Evolutionary conservation across 2,888 invertebrate genomes (phyloP), one percentile per base, ranked within the genome.

Genomic region (Mesorhabditis sp.): DNA sequence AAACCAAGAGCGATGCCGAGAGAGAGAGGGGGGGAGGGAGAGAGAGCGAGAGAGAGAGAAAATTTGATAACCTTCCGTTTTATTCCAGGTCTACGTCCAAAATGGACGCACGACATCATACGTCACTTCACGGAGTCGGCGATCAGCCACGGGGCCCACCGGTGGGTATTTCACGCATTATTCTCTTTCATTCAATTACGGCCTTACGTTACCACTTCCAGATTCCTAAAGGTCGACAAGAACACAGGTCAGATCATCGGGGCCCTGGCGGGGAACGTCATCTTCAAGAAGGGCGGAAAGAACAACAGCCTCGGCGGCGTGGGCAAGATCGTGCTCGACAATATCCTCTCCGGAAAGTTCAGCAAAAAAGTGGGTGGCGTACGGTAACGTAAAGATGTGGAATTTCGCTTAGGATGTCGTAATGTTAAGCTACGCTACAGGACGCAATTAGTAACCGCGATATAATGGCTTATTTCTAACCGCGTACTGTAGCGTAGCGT

Each of bases 291-390:
- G 71, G 82, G 80, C 43, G 85, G 85, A 15, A 78, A 82, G 64
- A 75, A 83, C 72, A 85, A 85, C 67, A 72, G 69, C 13, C 70
- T 85, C 45, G 80, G 82, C 50, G 75, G 76, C 43, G 79, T 85
- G 43, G 85, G 85, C 66, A 85, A 85, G 76, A 75, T 83, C 50
- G 75, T 85, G 5, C 72, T 85, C 66, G 85, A 85, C 71, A 84
- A 85, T 66, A 77, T 85, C 43, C 79, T 85, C 70, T 80, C 76
- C 63, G 85, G 85, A 44, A 84, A 85, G 68, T 85, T 76, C 74
- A 76, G 79, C 62, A 72, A 84, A 69, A 82, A 85, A 70, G 79
- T 82, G 45, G 70, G 70, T 43, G 28, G 4, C 10, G 7, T 50
- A 50, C 58, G 58, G n/a, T 50, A 13, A n/a, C n/a, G 28, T 28